phyloP scores from a whole-genome alignment of 2,888 invertebrate species.

The Polyommatus iphigenia region DNA sequence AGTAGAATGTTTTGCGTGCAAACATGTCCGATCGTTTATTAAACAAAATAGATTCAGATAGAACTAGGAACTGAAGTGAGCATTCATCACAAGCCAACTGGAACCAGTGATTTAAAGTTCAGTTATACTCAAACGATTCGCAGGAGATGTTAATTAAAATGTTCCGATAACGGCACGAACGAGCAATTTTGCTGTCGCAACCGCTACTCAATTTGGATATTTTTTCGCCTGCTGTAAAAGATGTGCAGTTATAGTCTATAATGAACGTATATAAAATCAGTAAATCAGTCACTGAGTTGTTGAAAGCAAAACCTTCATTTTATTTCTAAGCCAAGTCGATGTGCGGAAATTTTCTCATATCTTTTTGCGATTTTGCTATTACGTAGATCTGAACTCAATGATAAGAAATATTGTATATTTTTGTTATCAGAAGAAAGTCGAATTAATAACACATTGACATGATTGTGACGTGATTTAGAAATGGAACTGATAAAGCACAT shows the following conservation, averaged over 20 bases:
- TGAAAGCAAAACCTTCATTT: neutral
- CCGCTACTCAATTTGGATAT: neutral
- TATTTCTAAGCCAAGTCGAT: neutral
- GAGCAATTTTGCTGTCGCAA: neutral
- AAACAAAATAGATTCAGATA: constrained; percentile 17
- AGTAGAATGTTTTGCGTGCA: neutral
- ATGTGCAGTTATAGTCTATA: neutral
- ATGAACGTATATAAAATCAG: too few species aligned
- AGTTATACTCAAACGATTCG: neutral
- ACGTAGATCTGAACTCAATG: neutral
- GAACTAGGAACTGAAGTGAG: constrained; percentile 12
- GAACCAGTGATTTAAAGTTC: neutral
- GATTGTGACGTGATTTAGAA: neutral
- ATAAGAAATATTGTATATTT: neutral
- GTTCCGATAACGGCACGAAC: neutral
- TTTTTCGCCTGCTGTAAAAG: neutral
- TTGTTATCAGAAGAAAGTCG: neutral
- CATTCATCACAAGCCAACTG: constrained; percentile 14
- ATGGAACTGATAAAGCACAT: neutral
- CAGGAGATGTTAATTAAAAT: neutral
- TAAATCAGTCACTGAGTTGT: neutral
- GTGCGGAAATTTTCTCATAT: neutral
- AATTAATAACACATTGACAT: neutral
- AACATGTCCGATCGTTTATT: constrained; percentile 1
- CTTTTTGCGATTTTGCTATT: neutral